phyloP scores from a whole-genome alignment of 2,113 vertebrate species.

The Elephantulus edwardii region DNA sequence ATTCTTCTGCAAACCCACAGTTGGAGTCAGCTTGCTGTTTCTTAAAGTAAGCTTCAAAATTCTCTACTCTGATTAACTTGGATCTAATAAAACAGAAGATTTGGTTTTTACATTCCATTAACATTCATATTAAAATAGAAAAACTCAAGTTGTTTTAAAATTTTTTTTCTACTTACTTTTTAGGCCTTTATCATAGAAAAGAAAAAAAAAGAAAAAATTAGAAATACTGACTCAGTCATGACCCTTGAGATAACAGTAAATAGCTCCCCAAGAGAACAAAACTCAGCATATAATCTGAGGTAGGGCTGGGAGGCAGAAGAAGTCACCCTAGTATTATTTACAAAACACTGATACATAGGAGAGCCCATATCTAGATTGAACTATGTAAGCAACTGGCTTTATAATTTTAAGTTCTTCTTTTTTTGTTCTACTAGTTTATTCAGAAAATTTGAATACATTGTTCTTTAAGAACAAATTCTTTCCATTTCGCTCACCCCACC shows the following conservation, averaged over 20 bases:
- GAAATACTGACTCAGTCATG: not conserved
- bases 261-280: constrained; percentile 34
- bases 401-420: too few relatives aligned
- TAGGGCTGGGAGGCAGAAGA: rapidly evolving
- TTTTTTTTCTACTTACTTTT: constrained; percentile 83
- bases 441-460: too few relatives aligned
- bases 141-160: not conserved
- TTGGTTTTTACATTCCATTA: not conserved
- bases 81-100: constrained; percentile 77
- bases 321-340: not conserved
- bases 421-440: too few relatives aligned
- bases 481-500: too few relatives aligned
- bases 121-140: constrained; percentile 7
- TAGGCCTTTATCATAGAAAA: constrained; percentile 80
- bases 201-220: constrained; percentile 69
- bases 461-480: too few relatives aligned
- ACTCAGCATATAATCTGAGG: not conserved
- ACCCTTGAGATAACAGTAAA: not conserved
- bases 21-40: constrained; percentile 94
- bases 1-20: constrained; percentile 97
- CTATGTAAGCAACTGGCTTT: not conserved
- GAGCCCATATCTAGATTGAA: not conserved
- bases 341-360: not conserved
- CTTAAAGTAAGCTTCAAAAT: constrained; percentile 92
- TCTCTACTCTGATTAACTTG: constrained; percentile 89